phyloP scores from a whole-genome alignment of 2,888 invertebrate species.

The Lapara coniferarum region DNA sequence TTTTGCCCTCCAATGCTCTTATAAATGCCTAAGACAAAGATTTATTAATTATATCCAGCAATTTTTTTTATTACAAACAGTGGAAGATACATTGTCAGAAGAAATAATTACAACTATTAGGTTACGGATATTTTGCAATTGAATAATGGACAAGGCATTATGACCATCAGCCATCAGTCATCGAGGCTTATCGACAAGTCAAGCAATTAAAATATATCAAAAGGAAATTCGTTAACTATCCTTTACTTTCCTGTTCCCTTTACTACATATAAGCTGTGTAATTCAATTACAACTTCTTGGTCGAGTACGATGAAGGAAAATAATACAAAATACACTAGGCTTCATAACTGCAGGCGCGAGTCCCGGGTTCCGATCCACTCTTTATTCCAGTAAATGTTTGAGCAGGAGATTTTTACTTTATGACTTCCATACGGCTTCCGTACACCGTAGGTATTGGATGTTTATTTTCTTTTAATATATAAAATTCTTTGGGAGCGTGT shows the following conservation, averaged over 20 bases:
- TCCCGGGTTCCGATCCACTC: not conserved
- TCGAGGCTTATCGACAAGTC: too few relatives aligned
- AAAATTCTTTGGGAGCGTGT: not conserved
- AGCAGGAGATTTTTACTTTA: conserved; percentile 9
- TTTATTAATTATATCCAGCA: too few relatives aligned
- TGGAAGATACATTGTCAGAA: too few relatives aligned
- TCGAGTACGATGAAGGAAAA: conserved; percentile 43
- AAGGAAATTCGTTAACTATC: not conserved
- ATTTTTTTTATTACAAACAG: too few relatives aligned
- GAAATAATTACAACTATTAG: too few relatives aligned
- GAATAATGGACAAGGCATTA: not conserved
- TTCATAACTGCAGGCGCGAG: conserved; percentile 52
- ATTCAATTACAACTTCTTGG: conserved; percentile 73
- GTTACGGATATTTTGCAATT: not conserved
- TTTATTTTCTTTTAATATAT: not conserved
- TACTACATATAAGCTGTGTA: conserved; percentile 58
- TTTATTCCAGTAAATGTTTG: conserved; percentile 13
- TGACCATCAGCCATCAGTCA: too few relatives aligned
- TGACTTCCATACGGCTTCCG: not conserved
- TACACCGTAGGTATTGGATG: not conserved
- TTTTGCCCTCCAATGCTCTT: too few relatives aligned
- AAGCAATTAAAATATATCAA: not conserved
- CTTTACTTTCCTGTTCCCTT: conserved; percentile 38
- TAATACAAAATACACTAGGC: conserved; percentile 64
- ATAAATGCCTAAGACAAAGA: too few relatives aligned